These are phyloP conservation scores for Homarus americanus DNA, from an alignment of 1,140 invertebrate genomes.

Conservation along the genomic window DNA sequence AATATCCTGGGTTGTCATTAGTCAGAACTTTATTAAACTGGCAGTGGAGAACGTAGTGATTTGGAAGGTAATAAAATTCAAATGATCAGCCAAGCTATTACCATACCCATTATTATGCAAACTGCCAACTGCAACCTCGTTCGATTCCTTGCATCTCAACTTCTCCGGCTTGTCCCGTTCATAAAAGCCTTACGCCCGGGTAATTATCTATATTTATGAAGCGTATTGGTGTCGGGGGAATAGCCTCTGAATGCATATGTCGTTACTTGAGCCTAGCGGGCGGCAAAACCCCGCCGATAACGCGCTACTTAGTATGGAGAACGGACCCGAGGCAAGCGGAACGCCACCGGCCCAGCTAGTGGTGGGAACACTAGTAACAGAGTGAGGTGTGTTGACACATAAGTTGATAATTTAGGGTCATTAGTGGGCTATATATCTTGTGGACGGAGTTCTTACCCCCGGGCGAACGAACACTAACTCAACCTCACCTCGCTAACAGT, in stretches of 20 bases:
- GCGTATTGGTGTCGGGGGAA: slow-evolving; percentile 14
- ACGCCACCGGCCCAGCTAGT: neutral
- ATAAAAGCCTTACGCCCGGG: neutral
- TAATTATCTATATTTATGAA: slow-evolving; percentile 22
- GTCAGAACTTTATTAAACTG: slow-evolving; percentile 73
- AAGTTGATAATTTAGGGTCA: slow-evolving; percentile 69
- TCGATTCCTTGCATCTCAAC: slow-evolving; percentile 36
- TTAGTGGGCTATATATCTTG: slow-evolving; percentile 66
- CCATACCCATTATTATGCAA: slow-evolving; percentile 71
- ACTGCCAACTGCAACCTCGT: slow-evolving; percentile 69
- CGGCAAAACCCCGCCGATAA: no score
- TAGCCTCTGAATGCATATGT: slow-evolving; percentile 14
- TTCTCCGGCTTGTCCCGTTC: neutral
- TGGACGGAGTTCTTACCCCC: slow-evolving; percentile 51
- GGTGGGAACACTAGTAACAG: slow-evolving; percentile 51
- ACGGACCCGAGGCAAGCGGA: neutral
- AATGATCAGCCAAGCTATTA: slow-evolving; percentile 70
- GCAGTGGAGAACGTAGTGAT: slow-evolving; percentile 68
- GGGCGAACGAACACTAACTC: slow-evolving; percentile 23
- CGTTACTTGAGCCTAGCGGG: neutral
- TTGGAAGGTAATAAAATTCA: slow-evolving; percentile 71
- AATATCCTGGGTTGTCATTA: slow-evolving; percentile 68
- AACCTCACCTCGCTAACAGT: neutral
- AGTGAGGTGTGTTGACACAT: slow-evolving; percentile 70
- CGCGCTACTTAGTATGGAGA: neutral